These are phyloP conservation scores for Pollenia griseotomentosa DNA, from an alignment of 2,888 invertebrate species.

Conservation along the genomic window DNA sequence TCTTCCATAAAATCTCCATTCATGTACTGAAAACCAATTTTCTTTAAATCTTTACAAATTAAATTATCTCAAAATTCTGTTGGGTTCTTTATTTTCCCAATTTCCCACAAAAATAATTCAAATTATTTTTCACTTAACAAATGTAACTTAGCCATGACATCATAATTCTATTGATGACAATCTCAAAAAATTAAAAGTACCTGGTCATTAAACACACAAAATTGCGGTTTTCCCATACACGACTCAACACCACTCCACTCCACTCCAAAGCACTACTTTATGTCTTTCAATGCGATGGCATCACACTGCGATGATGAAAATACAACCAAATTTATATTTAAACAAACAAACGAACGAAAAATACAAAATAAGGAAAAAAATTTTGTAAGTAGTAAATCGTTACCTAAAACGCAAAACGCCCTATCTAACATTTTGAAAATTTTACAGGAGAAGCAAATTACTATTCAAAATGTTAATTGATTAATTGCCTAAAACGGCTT, in stretches of 20 bases:
- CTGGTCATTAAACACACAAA: slow-evolving; percentile 69
- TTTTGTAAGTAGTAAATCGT: not conserved
- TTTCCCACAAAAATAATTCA: slow-evolving; percentile 5
- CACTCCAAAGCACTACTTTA: not conserved
- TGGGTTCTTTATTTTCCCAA: not conserved
- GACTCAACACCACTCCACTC: slow-evolving; percentile 4
- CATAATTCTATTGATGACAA: slow-evolving; percentile 55
- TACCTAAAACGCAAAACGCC: too few species aligned
- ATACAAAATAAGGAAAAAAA: slow-evolving; percentile 7
- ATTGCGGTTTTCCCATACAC: slow-evolving; percentile 55
- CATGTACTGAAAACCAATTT: not conserved
- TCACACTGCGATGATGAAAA: slow-evolving; percentile 8
- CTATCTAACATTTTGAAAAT: too few species aligned
- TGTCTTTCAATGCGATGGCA: not conserved
- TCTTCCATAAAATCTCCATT: not conserved
- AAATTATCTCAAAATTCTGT: not conserved
- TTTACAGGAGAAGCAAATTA: too few species aligned
- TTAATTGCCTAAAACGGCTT: too few species aligned
- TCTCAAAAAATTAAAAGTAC: slow-evolving; percentile 37
- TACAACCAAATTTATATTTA: not conserved
- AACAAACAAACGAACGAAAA: not conserved
- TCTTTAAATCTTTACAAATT: slow-evolving; percentile 34
- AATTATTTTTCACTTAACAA: slow-evolving; percentile 8
- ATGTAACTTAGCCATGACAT: slow-evolving; percentile 24
- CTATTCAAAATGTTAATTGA: too few species aligned